Conservation (phyloP, 2,797 vertebrate genomes). For the Crocidura indochinensis region DNA sequence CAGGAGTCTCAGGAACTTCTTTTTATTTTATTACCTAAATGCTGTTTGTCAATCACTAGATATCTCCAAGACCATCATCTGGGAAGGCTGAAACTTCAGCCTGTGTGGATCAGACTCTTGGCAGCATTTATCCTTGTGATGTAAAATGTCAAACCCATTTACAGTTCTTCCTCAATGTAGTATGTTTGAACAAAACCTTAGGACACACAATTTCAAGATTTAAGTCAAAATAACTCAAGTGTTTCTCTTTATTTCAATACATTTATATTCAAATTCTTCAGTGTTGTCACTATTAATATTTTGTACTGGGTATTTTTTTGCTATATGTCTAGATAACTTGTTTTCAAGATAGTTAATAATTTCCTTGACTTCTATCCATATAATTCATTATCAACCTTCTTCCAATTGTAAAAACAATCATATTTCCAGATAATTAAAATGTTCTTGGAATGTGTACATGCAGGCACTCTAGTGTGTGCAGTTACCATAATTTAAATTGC, state of each 20-base stretch:
- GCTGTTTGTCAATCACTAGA: too few species aligned
- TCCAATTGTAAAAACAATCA: background rate
- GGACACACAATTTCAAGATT: background rate
- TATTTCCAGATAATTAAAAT: background rate
- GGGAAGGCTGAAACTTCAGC: too few species aligned
- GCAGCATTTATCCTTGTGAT: too few species aligned
- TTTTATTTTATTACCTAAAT: too few species aligned
- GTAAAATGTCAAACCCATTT: too few species aligned
- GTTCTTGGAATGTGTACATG: background rate
- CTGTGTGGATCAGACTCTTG: too few species aligned
- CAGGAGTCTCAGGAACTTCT: too few species aligned
- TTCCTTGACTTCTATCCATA: background rate
- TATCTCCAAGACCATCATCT: too few species aligned
- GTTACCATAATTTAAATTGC: background rate
- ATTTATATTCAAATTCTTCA: background rate
- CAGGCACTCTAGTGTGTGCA: background rate
- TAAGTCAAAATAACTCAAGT: background rate
- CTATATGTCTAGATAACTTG: background rate
- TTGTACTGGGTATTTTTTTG: slow-evolving; percentile 13
- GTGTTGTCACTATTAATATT: background rate
- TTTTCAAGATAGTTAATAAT: background rate
- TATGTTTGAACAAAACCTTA: background rate
- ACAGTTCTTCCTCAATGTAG: background rate
- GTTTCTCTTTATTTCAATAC: background rate
- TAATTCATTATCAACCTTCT: background rate